Conservation (phyloP, 2,797 vertebrate genomes). For the Rhabdophis nuchalis region DNA sequence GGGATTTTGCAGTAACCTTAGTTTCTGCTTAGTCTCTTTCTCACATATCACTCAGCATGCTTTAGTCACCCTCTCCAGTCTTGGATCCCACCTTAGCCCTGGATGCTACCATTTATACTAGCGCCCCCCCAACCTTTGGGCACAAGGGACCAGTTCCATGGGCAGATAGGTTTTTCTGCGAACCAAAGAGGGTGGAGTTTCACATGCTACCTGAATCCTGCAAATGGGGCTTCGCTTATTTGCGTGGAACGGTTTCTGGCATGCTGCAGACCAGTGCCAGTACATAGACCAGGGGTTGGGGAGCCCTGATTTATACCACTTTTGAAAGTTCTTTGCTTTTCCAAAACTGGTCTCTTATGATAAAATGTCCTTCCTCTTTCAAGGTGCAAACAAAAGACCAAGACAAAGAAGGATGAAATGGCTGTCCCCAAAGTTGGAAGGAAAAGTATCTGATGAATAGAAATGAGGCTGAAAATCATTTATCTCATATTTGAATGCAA, state of each 20-base stretch:
- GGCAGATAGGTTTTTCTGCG: accelerated
- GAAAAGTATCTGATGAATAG: neutral
- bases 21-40: neutral
- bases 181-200: neutral
- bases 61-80: neutral
- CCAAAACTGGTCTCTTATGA: neutral
- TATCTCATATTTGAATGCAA: neutral
- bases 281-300: neutral
- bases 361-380: neutral
- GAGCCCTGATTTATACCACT: neutral
- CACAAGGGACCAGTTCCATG: neutral
- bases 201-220: neutral
- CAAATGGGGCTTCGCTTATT: neutral
- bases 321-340: no score
- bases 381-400: neutral
- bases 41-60: neutral
- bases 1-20: no score
- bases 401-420: neutral
- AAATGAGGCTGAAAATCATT: slow-evolving; percentile 5
- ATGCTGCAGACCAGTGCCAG: neutral
- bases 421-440: neutral
- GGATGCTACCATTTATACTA: neutral
- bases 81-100: neutral
- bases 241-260: accelerated
- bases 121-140: neutral